A percentile compares a stretch with the other conserved stretches of the same genome.
Conservation (phyloP, 2,113 vertebrate species). For the Hippocampus comes region DNA sequence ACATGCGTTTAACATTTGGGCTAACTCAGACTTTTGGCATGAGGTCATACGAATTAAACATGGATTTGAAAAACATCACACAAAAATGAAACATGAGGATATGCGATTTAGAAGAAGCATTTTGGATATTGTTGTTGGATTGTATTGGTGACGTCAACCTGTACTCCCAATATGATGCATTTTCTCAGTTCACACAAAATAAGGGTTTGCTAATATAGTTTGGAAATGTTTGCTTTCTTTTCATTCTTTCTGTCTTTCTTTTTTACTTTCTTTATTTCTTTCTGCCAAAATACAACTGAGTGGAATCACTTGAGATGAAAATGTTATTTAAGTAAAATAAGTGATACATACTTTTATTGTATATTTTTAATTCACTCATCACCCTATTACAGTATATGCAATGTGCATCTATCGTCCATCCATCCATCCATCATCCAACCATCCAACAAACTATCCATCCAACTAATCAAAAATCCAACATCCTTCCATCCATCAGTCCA, state of each 20-base stretch:
- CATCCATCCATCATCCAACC: no score
- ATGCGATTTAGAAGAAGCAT: not conserved
- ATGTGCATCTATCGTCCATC: no score
- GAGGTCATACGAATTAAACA: not conserved
- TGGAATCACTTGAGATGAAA: not conserved
- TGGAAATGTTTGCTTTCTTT: not conserved
- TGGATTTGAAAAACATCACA: not conserved
- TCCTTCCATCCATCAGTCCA: no score
- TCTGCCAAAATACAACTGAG: not conserved
- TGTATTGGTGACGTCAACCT: not conserved
- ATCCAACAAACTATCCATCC: no score
- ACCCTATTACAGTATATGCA: no score
- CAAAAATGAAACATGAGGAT: not conserved
- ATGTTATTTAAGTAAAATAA: not conserved
- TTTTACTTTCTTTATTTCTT: no score
- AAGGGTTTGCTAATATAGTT: not conserved
- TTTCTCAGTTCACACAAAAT: not conserved
- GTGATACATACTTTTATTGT: not conserved
- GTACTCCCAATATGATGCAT: not conserved
- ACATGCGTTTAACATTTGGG: not conserved
- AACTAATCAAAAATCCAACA: no score
- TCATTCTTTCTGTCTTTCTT: no score
- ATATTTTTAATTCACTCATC: not conserved
- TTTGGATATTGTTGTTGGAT: not conserved
- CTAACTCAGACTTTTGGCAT: not conserved